Evolutionary conservation across 1,140 invertebrate species (phyloP), one percentile per base, ranked within the genome.

Genomic region (Eulimnadia texana): DNA sequence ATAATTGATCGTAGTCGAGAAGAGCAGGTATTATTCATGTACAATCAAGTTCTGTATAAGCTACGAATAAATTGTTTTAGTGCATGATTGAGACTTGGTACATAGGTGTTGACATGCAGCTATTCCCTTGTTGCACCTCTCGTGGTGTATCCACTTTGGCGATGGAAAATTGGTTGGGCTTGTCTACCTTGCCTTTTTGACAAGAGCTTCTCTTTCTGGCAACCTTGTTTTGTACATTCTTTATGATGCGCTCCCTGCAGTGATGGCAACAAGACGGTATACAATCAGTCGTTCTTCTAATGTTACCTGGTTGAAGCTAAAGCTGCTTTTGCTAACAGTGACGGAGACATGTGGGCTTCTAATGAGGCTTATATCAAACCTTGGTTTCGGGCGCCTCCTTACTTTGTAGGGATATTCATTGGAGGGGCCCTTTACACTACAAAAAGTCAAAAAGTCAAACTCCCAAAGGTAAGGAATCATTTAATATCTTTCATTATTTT

Each of bases 71-170:
- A 22, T 0, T 29, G 28, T 16, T 19, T 23, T 42, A 90, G 87
- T 90, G 88, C 66, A 76, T 88, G 72, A 80, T 80, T 3, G 88
- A 85, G 83, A 82, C 83, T 24, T 91, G 88, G 88, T 90, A 88
- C 66, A 67, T 91, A 50, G 81, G 86, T 16, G 82, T 82, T 61
- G 88, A 91, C 69, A 88, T 86, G 79, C 86, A 89, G 72, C 86
- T 85, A 67, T 89, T 82, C 67, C n/a, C 67, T 82, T 3, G 69
- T 87, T 1, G 83, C 85, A 20, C 84, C 88, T 0, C 72, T 88
- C 20, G 77, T 93, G 64, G 79, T 90, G 57, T 84, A 82, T 68
- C 64, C 68, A 19, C 50, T 75, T 1, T 70, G 66, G 68, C 61
- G 63, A 13, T 65, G 64, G 63, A 28, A 50, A 22, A 50, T n/a